phyloP scores from a whole-genome alignment of 2,888 invertebrate species.

The Drosophila imparisetae region DNA sequence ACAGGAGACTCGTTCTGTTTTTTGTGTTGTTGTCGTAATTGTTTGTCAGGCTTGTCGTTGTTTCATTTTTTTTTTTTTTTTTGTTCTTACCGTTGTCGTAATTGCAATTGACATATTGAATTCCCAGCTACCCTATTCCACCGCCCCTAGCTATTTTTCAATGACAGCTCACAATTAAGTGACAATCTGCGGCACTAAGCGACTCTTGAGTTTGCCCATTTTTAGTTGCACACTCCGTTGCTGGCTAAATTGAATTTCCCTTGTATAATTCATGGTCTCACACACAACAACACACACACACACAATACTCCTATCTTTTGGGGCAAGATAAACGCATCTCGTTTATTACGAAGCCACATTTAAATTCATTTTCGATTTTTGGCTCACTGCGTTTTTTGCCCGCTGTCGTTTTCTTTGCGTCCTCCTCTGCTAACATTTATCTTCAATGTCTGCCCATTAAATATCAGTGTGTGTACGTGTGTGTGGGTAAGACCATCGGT shows the following conservation, averaged over 20 bases:
- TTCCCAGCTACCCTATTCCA: slow-evolving; percentile 42
- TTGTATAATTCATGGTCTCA: slow-evolving; percentile 72
- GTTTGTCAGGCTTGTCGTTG: slow-evolving; percentile 72
- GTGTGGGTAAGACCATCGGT: not conserved
- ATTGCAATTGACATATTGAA: slow-evolving; percentile 74
- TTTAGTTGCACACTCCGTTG: slow-evolving; percentile 56
- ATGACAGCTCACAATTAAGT: slow-evolving; percentile 62
- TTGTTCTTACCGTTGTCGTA: slow-evolving; percentile 48
- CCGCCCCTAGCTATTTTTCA: slow-evolving; percentile 7
- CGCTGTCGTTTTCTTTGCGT: slow-evolving; percentile 10
- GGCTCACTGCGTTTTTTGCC: slow-evolving; percentile 34
- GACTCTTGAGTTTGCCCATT: slow-evolving; percentile 35
- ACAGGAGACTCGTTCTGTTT: slow-evolving; percentile 51
- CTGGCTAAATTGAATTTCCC: slow-evolving; percentile 58
- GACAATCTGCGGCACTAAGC: slow-evolving; percentile 58
- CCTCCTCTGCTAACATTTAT: slow-evolving; percentile 62
- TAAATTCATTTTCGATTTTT: slow-evolving; percentile 78
- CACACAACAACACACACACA: slow-evolving; percentile 19
- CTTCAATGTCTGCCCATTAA: slow-evolving; percentile 54
- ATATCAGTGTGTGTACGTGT: slow-evolving; percentile 5
- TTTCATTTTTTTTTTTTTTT: slow-evolving; percentile 12
- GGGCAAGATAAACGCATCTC: slow-evolving; percentile 56
- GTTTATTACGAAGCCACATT: slow-evolving; percentile 72
- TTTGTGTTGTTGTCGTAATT: slow-evolving; percentile 60
- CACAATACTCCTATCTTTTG: not conserved